Evolutionary conservation across 2,888 invertebrate genomes (phyloP).

Genomic region (Steromphala cineraria): DNA sequence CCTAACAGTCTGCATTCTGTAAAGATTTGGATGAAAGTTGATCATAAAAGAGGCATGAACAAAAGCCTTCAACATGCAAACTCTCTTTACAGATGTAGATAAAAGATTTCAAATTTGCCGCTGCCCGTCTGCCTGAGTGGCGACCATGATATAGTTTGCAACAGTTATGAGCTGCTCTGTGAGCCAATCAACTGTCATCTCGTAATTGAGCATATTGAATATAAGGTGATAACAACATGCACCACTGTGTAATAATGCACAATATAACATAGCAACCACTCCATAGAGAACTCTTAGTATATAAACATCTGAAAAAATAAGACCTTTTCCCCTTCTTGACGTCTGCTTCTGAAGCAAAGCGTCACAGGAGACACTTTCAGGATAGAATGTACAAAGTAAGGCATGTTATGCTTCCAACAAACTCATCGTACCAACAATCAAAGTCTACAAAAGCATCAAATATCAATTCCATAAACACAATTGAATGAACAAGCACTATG

Average conservation of each 20-base stretch:
- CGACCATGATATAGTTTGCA: neutral
- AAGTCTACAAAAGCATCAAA: too few relatives aligned
- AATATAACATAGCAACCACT: constrained; percentile 19
- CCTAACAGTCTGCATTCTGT: too few relatives aligned
- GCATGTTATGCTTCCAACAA: neutral
- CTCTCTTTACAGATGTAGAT: too few relatives aligned
- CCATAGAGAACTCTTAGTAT: constrained; percentile 7
- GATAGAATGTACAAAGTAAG: neutral
- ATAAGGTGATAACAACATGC: constrained; percentile 15
- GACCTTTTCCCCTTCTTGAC: neutral
- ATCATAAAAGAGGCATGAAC: too few relatives aligned
- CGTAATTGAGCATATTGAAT: constrained; percentile 17
- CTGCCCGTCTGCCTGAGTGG: neutral
- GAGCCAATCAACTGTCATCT: constrained; percentile 16
- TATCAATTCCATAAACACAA: too few relatives aligned
- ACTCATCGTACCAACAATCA: too few relatives aligned
- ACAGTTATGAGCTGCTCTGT: constrained; percentile 14
- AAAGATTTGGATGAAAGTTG: too few relatives aligned
- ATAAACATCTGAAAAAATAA: constrained; percentile 17
- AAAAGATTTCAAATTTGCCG: too few relatives aligned
- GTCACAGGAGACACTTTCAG: neutral
- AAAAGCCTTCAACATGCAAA: too few relatives aligned
- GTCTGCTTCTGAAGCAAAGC: neutral
- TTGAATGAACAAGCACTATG: too few relatives aligned
- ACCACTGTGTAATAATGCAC: constrained; percentile 20